Conservation (phyloP, 2,888 invertebrate species). For the Brachypalpus laphriformis region DNA sequence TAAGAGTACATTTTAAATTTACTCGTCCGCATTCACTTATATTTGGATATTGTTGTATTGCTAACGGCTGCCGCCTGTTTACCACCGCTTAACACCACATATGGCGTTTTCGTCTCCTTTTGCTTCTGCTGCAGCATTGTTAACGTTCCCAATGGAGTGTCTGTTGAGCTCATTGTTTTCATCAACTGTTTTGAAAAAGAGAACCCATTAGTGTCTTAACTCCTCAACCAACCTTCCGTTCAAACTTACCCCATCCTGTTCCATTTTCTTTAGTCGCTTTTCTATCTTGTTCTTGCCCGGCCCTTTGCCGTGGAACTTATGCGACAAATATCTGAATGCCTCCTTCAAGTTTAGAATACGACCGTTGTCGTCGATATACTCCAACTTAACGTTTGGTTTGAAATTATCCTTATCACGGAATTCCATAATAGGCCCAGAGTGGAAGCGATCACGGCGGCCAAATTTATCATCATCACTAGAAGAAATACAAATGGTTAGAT, state of each 20-base stretch:
- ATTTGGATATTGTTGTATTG: slow-evolving; percentile 81
- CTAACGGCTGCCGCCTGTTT: slow-evolving; percentile 85
- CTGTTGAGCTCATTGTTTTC: slow-evolving; percentile 99
- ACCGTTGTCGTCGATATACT: slow-evolving; percentile 98
- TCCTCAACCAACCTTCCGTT: not conserved
- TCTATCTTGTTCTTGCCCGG: slow-evolving; percentile 99
- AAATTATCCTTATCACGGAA: slow-evolving; percentile 96
- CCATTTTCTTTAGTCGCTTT: slow-evolving; percentile 96
- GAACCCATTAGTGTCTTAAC: not conserved
- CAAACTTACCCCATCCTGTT: slow-evolving; percentile 92
- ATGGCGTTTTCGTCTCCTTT: slow-evolving; percentile 96
- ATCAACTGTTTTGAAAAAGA: slow-evolving; percentile 86
- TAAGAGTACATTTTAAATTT: slow-evolving; percentile 24
- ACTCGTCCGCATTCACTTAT: slow-evolving; percentile 77
- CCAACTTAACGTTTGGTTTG: slow-evolving; percentile 96
- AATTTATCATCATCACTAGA: slow-evolving; percentile 91
- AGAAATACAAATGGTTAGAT: slow-evolving; percentile 49
- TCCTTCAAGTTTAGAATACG: slow-evolving; percentile 96
- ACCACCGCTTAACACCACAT: slow-evolving; percentile 95
- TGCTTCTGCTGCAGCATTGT: slow-evolving; percentile 98
- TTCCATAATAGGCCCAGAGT: slow-evolving; percentile 92
- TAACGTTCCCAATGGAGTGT: slow-evolving; percentile 97
- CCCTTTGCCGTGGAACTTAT: slow-evolving; percentile 99
- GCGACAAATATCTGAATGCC: slow-evolving; percentile 97
- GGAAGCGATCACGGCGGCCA: slow-evolving; percentile 88